Base-by-base conservation (phyloP, 2,888 invertebrate species). In the Rhogogaster chlorosoma region DNA sequence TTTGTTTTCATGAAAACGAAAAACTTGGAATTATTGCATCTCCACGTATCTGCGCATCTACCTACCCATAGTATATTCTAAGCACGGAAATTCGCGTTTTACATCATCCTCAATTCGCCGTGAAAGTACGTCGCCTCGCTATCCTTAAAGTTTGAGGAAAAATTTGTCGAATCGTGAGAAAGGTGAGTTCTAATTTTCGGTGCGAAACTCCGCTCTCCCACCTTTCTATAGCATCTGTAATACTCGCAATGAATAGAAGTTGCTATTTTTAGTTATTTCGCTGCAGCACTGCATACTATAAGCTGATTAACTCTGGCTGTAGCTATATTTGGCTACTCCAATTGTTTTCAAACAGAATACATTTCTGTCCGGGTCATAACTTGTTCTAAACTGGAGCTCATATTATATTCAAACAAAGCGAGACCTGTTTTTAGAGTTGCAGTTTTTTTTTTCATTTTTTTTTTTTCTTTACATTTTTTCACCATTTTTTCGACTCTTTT, bases 371-470 rank as follows among this genome's bases (percentile, higher is more conserved):
- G 15, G 61, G 57, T 64, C 80, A 64, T 80, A 80, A 77, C 77
- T 57, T 64, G 80, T 64, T 32, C 38, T 38, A 80, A 80, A 64
- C 64, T 49, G 45, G 18, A 29, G 49, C 67, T 67, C 61, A 45
- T 49, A 45, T 67, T 83, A n/a, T 83, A 67, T 67, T 80, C 29
- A 38, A 80, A 80, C 80, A 80, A 80, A 38, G 80, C 77, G 29
- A n/a, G 80, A 22, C 15, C 80, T 38, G 22, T 57, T 80, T 57
- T 80, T 9, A 7, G 26, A 53, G 32, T 22, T 73, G 71, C 38
- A 73, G 9, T 38, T 71, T 73, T 42, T 73, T 42, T 12, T 12
- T 1, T 73, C n/a, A n/a, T n/a, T n/a, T n/a, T n/a, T 38, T 71
- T 73, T 42, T 73, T 42, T 12, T 12, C 6, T 73, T 42, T 73